phyloP scores from a whole-genome alignment of 37 sponge, comb jelly and placozoan genomes.

The Theonella swinhoei region DNA sequence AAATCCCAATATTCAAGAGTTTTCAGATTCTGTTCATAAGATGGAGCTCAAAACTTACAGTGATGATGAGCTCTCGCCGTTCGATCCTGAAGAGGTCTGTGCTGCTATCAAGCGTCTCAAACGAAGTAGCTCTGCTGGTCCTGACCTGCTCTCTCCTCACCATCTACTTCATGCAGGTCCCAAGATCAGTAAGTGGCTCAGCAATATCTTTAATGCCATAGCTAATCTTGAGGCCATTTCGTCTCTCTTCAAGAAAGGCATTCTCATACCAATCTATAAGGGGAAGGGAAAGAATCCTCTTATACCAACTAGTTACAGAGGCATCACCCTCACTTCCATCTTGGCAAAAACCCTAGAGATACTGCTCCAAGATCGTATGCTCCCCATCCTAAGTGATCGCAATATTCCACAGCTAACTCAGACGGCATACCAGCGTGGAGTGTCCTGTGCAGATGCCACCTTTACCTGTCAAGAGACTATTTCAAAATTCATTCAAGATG shows the following conservation, averaged over 20 bases:
- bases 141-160: conserved; percentile 6
- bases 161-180: conserved; percentile 16
- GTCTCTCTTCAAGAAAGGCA: conserved; percentile 8
- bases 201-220: conserved; percentile 13
- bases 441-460: conserved; percentile 17
- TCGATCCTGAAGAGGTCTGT: neutral
- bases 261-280: conserved; percentile 18
- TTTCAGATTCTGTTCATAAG: neutral
- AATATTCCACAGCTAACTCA: conserved; percentile 16
- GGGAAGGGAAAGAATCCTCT: conserved; percentile 29
- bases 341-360: conserved; percentile 27
- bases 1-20: neutral
- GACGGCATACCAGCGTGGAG: conserved; percentile 34
- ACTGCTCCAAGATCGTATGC: neutral
- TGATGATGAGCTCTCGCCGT: neutral
- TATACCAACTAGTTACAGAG: conserved; percentile 8
- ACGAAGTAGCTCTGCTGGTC: conserved; percentile 1
- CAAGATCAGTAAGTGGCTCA: neutral
- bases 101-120: neutral
- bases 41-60: neutral
- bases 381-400: neutral
- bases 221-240: conserved; percentile 19
- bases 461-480: conserved; percentile 4
- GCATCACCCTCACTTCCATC: conserved; percentile 38
- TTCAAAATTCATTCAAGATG: neutral